A percentile compares a stretch with the other conserved stretches of the same genome.
Conservation (phyloP, 1,140 invertebrate species). For the Melitaea cinxia region DNA sequence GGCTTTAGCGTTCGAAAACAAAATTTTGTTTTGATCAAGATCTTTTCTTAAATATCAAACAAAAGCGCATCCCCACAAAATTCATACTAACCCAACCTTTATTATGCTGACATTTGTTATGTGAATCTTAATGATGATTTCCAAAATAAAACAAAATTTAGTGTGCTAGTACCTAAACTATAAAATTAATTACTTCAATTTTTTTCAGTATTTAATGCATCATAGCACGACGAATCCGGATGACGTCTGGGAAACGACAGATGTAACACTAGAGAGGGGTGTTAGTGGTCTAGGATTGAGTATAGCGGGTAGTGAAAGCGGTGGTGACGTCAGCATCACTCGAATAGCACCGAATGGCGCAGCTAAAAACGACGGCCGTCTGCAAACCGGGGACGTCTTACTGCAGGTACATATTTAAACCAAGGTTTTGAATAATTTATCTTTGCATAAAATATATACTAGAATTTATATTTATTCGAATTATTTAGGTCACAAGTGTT, state of each 20-base stretch:
- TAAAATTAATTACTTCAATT: no score
- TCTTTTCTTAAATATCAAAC: no score
- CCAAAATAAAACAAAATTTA: no score
- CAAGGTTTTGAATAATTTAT: neutral
- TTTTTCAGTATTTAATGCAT: constrained; percentile 32
- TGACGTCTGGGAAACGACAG: constrained; percentile 91
- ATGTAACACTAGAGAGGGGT: constrained; percentile 93
- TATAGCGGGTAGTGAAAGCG: constrained; percentile 85
- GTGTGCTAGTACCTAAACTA: no score
- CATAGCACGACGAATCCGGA: constrained; percentile 56
- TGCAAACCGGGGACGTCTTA: constrained; percentile 83
- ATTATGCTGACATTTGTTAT: no score
- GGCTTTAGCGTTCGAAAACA: no score
- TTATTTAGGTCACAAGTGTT: no score
- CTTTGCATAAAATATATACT: neutral
- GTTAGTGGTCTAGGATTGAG: constrained; percentile 90
- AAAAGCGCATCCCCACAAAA: no score
- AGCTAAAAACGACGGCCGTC: constrained; percentile 87
- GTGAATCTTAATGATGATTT: no score
- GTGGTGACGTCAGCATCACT: constrained; percentile 97
- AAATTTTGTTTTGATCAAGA: no score
- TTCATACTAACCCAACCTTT: no score
- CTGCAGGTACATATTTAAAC: constrained; percentile 71
- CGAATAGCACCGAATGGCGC: constrained; percentile 98
- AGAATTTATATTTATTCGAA: neutral